Conservation (phyloP, 2,113 vertebrate species). For the Telmatochromis sp. region DNA sequence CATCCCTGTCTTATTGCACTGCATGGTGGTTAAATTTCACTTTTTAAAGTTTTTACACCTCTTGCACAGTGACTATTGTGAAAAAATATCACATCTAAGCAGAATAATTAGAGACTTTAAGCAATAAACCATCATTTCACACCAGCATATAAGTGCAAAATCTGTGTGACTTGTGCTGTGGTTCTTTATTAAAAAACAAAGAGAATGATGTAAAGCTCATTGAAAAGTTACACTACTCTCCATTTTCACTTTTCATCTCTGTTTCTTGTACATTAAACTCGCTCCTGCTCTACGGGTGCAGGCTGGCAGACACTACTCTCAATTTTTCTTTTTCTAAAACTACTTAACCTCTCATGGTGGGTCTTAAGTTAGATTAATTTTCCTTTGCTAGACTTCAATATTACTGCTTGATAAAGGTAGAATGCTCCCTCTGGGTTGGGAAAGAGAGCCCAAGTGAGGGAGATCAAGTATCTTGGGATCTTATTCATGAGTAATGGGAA, state of each 20-base stretch:
- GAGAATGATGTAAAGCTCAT: constrained; percentile 17
- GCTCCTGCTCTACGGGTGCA: not conserved
- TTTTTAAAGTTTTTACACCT: not conserved
- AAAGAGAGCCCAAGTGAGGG: not conserved
- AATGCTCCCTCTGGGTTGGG: not conserved
- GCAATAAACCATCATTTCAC: not conserved
- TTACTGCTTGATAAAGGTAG: not conserved
- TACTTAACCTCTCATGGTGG: not conserved
- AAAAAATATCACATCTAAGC: not conserved
- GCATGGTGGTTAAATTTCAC: not conserved
- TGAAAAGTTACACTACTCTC: constrained; percentile 8
- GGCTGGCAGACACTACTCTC: constrained; percentile 6
- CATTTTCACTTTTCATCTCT: not conserved
- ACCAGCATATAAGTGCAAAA: not conserved
- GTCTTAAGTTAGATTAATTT: not conserved
- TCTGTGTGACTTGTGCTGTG: not conserved
- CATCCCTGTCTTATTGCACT: not conserved
- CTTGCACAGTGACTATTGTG: not conserved
- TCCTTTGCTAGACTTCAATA: not conserved
- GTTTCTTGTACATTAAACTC: not conserved
- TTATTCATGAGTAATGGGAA: not conserved
- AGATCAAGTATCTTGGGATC: not conserved
- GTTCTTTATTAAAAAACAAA: not conserved
- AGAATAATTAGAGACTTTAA: not conserved
- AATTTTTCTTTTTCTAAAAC: constrained; percentile 14